phyloP scores from a whole-genome alignment of 2,797 vertebrate species.

The Smutsia gigantea region DNA sequence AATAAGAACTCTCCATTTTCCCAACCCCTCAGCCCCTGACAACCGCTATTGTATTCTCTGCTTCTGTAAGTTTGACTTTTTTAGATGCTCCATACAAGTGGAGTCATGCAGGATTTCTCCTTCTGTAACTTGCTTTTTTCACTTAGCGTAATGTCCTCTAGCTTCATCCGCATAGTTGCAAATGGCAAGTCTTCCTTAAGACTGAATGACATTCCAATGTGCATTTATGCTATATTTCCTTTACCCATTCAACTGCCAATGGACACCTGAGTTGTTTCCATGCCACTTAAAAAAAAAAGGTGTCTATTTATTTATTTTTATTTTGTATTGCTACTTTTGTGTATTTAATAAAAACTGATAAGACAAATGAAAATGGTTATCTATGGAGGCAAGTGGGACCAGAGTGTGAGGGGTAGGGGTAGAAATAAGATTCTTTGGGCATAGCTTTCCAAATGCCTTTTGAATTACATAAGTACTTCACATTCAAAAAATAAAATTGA shows the following conservation, averaged over 20 bases:
- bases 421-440: not conserved
- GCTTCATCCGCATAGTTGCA: not conserved
- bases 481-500: slow-evolving; percentile 19
- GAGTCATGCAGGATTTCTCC: not conserved
- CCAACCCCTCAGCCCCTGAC: not conserved
- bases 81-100: not conserved
- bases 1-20: not conserved
- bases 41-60: not conserved
- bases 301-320: not conserved
- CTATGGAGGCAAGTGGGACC: not conserved
- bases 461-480: not conserved
- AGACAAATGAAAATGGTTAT: not conserved
- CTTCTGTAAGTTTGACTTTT: not conserved
- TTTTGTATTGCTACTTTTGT: not conserved
- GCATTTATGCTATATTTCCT: not conserved
- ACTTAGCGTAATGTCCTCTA: not conserved
- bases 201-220: not conserved
- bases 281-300: not conserved
- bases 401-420: not conserved
- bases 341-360: not conserved
- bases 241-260: not conserved
- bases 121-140: not conserved
- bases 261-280: not conserved
- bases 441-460: not conserved
- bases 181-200: not conserved